Evolutionary conservation across 2,113 vertebrate species (phyloP).

Genomic region (Microcebus murinus): DNA sequence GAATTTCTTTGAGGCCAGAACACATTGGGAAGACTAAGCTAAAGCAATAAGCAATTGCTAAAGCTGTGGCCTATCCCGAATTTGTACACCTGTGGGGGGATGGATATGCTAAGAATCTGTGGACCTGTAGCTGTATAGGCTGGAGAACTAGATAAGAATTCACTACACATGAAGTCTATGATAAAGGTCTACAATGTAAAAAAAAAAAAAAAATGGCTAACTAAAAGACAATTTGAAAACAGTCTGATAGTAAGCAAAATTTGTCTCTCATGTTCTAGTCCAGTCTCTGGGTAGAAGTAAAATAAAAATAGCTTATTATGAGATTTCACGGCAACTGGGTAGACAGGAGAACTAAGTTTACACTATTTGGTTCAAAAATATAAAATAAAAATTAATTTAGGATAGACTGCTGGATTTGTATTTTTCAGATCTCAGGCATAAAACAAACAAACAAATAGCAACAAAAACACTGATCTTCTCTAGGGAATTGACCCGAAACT

Average conservation of each 20-base stretch:
- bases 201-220: not conserved
- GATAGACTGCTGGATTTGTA: not conserved
- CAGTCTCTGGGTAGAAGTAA: not conserved
- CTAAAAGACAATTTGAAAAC: not conserved
- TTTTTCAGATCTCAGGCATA: not conserved
- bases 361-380: not conserved
- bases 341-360: not conserved
- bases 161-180: not conserved
- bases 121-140: rapidly evolving
- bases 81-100: not conserved
- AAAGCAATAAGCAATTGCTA: not conserved
- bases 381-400: not conserved
- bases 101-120: not conserved
- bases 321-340: not conserved
- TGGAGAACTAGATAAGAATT: not conserved
- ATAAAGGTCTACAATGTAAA: not conserved
- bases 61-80: not conserved
- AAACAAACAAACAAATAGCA: not conserved
- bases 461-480: not conserved
- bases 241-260: not conserved
- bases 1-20: not conserved
- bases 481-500: not conserved
- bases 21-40: not conserved
- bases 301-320: not conserved
- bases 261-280: not conserved